Conservation (phyloP, 2,113 vertebrate species). For the Proterorhinus semilunaris region DNA sequence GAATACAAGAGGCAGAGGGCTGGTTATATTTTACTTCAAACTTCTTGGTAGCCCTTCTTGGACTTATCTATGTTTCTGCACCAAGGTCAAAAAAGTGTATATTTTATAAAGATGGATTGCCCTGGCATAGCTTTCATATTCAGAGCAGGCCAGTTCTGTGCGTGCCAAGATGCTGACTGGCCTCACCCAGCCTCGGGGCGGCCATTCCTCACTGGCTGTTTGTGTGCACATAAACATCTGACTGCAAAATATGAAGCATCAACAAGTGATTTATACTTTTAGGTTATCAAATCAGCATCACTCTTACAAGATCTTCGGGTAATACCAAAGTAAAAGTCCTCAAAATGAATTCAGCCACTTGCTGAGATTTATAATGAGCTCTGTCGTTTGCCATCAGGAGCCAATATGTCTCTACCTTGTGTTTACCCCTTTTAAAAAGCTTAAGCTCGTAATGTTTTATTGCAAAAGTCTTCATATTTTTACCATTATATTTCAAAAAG, state of each 20-base stretch:
- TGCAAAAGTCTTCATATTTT: constrained; percentile 22
- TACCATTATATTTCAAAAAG: constrained; percentile 38
- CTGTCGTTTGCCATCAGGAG: neutral
- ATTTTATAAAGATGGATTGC: constrained; percentile 73
- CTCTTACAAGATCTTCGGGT: neutral
- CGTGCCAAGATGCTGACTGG: constrained; percentile 37
- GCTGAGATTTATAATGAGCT: constrained; percentile 3
- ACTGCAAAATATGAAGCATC: constrained; percentile 42
- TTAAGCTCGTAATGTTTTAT: constrained; percentile 22
- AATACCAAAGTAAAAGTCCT: constrained; percentile 19
- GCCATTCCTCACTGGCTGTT: constrained; percentile 53
- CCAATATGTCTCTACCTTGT: neutral
- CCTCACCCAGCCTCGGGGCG: constrained; percentile 31
- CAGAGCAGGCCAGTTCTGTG: constrained; percentile 34
- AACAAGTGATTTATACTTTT: constrained; percentile 46
- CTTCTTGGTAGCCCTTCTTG: constrained; percentile 50
- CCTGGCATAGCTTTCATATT: constrained; percentile 45
- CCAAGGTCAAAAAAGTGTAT: constrained; percentile 74
- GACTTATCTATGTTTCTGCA: constrained; percentile 64
- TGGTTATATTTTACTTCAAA: constrained; percentile 65
- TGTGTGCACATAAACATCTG: constrained; percentile 22
- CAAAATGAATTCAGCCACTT: constrained; percentile 21
- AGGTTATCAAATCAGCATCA: constrained; percentile 27
- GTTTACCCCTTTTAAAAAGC: constrained; percentile 8
- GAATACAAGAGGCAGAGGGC: constrained; percentile 47